phyloP scores from a whole-genome alignment of 2,797 vertebrate species.

The Todus mexicanus region DNA sequence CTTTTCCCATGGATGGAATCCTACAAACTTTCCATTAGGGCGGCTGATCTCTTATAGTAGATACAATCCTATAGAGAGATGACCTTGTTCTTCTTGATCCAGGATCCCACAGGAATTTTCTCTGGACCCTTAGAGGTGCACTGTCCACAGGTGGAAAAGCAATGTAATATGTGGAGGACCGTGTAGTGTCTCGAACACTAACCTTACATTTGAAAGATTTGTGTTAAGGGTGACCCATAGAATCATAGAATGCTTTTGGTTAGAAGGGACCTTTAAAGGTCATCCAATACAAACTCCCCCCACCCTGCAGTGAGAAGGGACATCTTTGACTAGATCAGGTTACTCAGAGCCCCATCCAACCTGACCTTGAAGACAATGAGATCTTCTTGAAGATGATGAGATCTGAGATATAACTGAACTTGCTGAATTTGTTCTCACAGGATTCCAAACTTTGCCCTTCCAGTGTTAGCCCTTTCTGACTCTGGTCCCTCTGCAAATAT shows the following conservation, averaged over 20 bases:
- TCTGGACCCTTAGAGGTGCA: not conserved
- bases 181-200: rapidly evolving
- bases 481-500: not conserved
- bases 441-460: not conserved
- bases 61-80: not conserved
- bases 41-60: not conserved
- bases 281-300: not conserved
- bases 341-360: not conserved
- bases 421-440: not conserved
- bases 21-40: not conserved
- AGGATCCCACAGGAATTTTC: not conserved
- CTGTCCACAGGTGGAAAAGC: not conserved
- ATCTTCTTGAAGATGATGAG: not conserved
- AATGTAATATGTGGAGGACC: not conserved
- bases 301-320: not conserved
- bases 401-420: not conserved
- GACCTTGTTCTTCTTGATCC: not conserved
- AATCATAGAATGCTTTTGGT: not conserved
- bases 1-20: not conserved
- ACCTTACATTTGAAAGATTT: not conserved
- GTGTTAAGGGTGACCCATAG: not conserved
- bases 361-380: not conserved
- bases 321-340: not conserved
- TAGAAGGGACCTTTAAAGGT: not conserved
- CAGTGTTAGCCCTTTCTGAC: not conserved